A percentile compares a stretch with the other conserved stretches of the same genome.
phyloP scores from a whole-genome alignment of 2,888 invertebrate species.

The Lepidonotus clava region DNA sequence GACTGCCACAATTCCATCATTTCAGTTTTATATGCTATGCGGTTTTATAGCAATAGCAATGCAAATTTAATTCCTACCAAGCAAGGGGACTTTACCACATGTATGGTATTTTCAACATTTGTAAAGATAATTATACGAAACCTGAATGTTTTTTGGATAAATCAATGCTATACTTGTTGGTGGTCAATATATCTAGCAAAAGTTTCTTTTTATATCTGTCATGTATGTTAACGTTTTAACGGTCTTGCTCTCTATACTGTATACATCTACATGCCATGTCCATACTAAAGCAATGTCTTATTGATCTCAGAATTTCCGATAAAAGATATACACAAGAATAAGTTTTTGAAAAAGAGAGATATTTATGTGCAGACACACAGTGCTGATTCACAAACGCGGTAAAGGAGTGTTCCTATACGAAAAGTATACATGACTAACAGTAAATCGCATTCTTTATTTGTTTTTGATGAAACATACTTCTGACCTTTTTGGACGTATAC shows the following conservation, averaged over 20 bases:
- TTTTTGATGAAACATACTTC: not conserved
- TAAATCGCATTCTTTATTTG: not conserved
- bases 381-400: not conserved
- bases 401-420: not conserved
- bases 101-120: no score
- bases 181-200: no score
- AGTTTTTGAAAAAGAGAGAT: no score
- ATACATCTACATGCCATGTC: not conserved
- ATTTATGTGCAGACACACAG: not conserved
- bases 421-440: no score
- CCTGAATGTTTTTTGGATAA: no score
- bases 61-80: no score
- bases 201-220: no score
- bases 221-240: no score
- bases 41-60: not conserved
- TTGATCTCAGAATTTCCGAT: not conserved
- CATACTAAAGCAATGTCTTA: not conserved
- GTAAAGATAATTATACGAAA: no score
- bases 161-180: no score
- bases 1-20: not conserved
- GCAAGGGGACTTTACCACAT: no score
- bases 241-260: no score
- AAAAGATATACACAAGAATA: not conserved
- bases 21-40: not conserved
- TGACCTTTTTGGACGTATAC: not conserved